These are phyloP conservation scores for Diorhabda sublineata DNA, from an alignment of 1,140 invertebrate genomes.

Conservation along the genomic window DNA sequence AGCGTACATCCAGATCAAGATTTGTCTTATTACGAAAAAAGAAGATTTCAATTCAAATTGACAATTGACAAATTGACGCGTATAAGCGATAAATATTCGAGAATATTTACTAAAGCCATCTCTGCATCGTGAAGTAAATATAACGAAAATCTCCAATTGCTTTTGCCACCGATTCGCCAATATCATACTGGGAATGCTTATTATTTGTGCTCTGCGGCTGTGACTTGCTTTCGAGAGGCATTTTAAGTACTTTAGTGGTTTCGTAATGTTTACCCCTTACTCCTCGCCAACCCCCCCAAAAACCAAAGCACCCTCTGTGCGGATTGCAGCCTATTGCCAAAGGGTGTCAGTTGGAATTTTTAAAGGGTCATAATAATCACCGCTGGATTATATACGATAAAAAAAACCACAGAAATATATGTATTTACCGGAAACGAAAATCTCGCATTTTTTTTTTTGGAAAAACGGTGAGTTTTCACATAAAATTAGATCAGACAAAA, in stretches of 20 bases:
- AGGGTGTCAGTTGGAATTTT: neutral
- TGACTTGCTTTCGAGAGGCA: constrained; percentile 19
- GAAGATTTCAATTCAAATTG: too few relatives aligned
- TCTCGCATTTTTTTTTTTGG: too few relatives aligned
- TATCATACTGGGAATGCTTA: constrained; percentile 17
- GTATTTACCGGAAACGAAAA: too few relatives aligned
- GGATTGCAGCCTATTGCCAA: neutral
- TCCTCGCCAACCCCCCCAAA: too few relatives aligned
- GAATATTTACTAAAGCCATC: neutral
- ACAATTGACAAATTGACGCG: too few relatives aligned
- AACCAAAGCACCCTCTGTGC: neutral
- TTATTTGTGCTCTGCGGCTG: constrained; percentile 20
- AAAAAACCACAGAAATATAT: too few relatives aligned
- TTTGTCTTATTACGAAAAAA: too few relatives aligned
- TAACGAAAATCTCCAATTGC: constrained; percentile 11
- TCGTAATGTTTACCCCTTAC: constrained; percentile 15
- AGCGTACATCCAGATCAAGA: too few relatives aligned
- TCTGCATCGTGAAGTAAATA: constrained; percentile 4
- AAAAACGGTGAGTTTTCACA: too few relatives aligned
- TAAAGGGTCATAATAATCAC: neutral
- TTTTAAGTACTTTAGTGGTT: constrained; percentile 19
- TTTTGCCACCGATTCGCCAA: neutral
- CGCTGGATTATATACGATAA: neutral
- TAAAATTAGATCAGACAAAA: too few relatives aligned
- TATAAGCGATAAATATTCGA: too few relatives aligned